Evolutionary conservation across 2,888 invertebrate genomes (phyloP), one percentile per base, ranked within the genome.

Genomic region (Chironomus tentans): DNA sequence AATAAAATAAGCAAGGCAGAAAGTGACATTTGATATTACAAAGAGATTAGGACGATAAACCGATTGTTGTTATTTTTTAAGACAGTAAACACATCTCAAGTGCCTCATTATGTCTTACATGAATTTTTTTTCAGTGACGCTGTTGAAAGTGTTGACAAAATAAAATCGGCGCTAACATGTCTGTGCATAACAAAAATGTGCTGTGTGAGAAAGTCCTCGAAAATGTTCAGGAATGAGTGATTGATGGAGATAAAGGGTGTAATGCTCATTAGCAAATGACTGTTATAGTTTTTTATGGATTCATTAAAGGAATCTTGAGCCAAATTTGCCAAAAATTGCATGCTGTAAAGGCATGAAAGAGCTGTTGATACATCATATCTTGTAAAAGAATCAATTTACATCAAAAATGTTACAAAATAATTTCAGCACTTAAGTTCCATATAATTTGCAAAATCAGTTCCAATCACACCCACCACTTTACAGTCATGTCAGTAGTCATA

Each of bases 401-500:
- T n/a, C n/a, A n/a, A n/a, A n/a, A n/a, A n/a, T n/a, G n/a, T n/a
- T n/a, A n/a, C n/a, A 56, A 56, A 56, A 15, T 12, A 13, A n/a
- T 56, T 56, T 56, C 15, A 15, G 15, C 15, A 56, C 56, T 56
- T 18, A 22, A 62, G 12, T 62, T 50, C 4, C n/a, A 12, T 50
- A 15, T 50, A 50, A 50, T 62, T 62, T 62, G 2, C 10, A 22
- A 28, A 71, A 71, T 24, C 21, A 21, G 21, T 18, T 47, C 21
- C 7, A 70, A 15, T 24, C 22, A 71, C 71, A 50, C 71, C 71
- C 71, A 71, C 56, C 71, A 73, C 72, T 73, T 73, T 61, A 22
- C 21, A 10, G 10, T 15, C 21, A 70, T 47, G 21, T n/a, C 22
- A 24, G n/a, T 50, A 50, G 15, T 56, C 56, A 18, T 56, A 56